phyloP scores from a whole-genome alignment of 2,888 invertebrate species.

The Tenodera sinensis region DNA sequence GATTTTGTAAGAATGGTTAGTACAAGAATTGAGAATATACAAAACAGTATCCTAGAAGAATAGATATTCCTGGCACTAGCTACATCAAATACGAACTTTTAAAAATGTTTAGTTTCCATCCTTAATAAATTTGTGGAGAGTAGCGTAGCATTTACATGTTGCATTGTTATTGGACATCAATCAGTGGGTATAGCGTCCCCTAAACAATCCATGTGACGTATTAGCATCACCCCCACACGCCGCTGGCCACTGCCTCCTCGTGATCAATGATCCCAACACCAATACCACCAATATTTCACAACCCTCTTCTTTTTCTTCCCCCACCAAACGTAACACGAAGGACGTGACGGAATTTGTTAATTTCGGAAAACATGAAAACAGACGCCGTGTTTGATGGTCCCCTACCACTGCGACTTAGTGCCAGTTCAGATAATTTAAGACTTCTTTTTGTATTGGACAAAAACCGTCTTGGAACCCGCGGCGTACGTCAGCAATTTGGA shows the following conservation, averaged over 20 bases:
- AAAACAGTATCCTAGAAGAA: too few relatives aligned
- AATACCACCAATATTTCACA: slow-evolving; percentile 14
- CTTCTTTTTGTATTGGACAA: not conserved
- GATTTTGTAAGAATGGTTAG: too few relatives aligned
- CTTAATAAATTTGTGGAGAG: not conserved
- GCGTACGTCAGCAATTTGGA: not conserved
- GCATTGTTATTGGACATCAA: not conserved
- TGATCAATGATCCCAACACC: slow-evolving; percentile 24
- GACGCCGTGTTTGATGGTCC: not conserved
- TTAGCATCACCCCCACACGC: slow-evolving; percentile 3
- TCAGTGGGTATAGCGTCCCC: not conserved
- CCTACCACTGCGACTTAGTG: not conserved
- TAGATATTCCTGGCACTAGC: too few relatives aligned
- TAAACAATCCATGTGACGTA: slow-evolving; percentile 22
- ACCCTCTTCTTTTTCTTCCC: not conserved
- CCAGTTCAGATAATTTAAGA: not conserved
- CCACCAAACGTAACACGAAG: not conserved
- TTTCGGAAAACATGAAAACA: slow-evolving; percentile 12
- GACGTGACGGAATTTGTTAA: slow-evolving; percentile 29
- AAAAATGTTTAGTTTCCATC: not conserved
- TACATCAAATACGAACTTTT: too few relatives aligned
- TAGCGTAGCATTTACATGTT: not conserved
- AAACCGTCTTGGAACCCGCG: not conserved
- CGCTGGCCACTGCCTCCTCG: not conserved
- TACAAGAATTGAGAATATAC: too few relatives aligned